These are phyloP conservation scores for Staurois parvus DNA, from an alignment of 2,797 vertebrate genomes.

Conservation along the genomic window DNA sequence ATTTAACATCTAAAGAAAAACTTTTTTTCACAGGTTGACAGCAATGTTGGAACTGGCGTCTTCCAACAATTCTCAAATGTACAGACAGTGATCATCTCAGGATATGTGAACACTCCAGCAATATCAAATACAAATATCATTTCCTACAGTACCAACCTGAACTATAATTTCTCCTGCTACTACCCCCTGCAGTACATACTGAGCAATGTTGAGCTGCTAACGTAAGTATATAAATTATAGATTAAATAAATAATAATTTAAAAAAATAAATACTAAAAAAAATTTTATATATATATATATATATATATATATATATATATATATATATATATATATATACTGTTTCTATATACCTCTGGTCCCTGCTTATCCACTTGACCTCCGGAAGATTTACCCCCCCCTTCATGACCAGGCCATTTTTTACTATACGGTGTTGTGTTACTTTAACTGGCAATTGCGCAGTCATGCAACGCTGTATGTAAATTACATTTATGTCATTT, in stretches of 20 bases:
- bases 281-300: too few relatives aligned
- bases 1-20: not conserved
- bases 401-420: too few relatives aligned
- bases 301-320: too few relatives aligned
- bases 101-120: conserved; percentile 75
- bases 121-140: conserved; percentile 69
- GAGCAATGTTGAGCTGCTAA: conserved; percentile 78
- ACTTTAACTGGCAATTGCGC: too few relatives aligned
- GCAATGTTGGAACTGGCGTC: conserved; percentile 51
- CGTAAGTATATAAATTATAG: conserved; percentile 72
- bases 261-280: too few relatives aligned
- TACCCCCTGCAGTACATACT: conserved; percentile 81
- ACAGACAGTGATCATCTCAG: conserved; percentile 79
- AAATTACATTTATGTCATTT: too few relatives aligned
- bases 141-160: conserved; percentile 81
- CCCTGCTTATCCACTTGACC: too few relatives aligned
- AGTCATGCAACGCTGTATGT: too few relatives aligned
- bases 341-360: too few relatives aligned
- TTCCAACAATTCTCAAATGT: conserved; percentile 74
- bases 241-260: not conserved
- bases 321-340: too few relatives aligned
- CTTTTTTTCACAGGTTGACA: conserved; percentile 24
- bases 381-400: too few relatives aligned
- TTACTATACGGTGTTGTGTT: too few relatives aligned
- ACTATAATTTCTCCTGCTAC: conserved; percentile 82